A percentile compares a stretch with the other conserved stretches of the same genome.
phyloP scores from a whole-genome alignment of 2,113 vertebrate genomes.

The Acanthochromis polyacanthus region DNA sequence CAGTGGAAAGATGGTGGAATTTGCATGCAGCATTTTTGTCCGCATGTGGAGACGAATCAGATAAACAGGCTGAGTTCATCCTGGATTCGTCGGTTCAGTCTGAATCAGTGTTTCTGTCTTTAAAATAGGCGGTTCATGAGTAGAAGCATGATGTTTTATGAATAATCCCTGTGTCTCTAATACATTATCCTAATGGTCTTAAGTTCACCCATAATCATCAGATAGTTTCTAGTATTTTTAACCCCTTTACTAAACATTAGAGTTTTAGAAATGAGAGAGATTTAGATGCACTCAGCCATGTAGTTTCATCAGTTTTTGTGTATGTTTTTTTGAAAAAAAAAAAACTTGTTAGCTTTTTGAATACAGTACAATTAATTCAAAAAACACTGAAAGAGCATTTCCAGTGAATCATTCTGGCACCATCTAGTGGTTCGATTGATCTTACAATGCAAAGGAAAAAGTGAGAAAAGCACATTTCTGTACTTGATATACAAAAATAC shows the following conservation, averaged over 20 bases:
- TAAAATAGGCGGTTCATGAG: slow-evolving; percentile 29
- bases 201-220: slow-evolving; percentile 64
- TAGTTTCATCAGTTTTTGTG: neutral
- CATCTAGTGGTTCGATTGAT: slow-evolving; percentile 57
- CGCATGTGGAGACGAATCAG: slow-evolving; percentile 65
- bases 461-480: neutral
- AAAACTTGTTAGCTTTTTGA: neutral
- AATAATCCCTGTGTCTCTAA: slow-evolving; percentile 82
- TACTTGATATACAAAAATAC: neutral
- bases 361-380: neutral
- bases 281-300: neutral
- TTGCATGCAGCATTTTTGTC: slow-evolving; percentile 71
- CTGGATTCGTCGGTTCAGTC: slow-evolving; percentile 64
- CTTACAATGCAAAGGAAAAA: neutral
- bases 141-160: slow-evolving; percentile 74
- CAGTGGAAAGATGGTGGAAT: slow-evolving; percentile 23
- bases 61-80: slow-evolving; percentile 53
- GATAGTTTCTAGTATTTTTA: slow-evolving; percentile 40
- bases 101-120: slow-evolving; percentile 64
- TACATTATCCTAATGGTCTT: slow-evolving; percentile 66
- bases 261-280: slow-evolving; percentile 12
- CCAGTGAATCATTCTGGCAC: slow-evolving; percentile 37
- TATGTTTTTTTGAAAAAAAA: no score
- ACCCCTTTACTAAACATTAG: slow-evolving; percentile 48
- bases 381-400: neutral